A percentile compares a stretch with the other conserved stretches of the same genome.
phyloP scores from a whole-genome alignment of 2,113 vertebrate genomes.

The Microcebus lehilahytsara region DNA sequence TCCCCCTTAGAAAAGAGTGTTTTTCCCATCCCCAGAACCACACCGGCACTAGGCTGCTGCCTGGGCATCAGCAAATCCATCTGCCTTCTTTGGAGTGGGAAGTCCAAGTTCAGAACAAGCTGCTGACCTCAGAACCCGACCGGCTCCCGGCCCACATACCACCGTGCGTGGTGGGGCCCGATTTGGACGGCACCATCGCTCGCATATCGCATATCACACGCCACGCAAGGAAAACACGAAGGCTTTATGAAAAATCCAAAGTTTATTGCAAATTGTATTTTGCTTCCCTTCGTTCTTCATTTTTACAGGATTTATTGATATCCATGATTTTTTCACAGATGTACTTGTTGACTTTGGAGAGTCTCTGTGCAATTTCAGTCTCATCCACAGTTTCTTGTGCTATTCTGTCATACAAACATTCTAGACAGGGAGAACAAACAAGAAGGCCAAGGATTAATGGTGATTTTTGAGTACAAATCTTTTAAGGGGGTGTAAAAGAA shows the following conservation, averaged over 20 bases:
- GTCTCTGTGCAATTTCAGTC: slow-evolving; percentile 98
- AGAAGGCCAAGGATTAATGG: slow-evolving; percentile 63
- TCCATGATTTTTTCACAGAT: slow-evolving; percentile 99
- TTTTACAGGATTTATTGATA: slow-evolving; percentile 99
- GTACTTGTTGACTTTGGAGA: slow-evolving; percentile 99
- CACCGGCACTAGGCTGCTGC: background rate
- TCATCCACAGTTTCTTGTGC: slow-evolving; percentile 99
- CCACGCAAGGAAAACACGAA: slow-evolving; percentile 82
- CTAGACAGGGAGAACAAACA: slow-evolving; percentile 82
- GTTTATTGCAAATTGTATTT: slow-evolving; percentile 93
- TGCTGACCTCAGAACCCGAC: background rate
- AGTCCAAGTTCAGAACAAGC: slow-evolving; percentile 41
- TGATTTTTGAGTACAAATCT: background rate
- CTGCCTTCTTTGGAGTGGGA: slow-evolving; percentile 40
- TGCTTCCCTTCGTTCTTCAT: slow-evolving; percentile 98
- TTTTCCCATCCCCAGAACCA: background rate
- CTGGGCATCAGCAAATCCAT: slow-evolving; percentile 35
- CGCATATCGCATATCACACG: slow-evolving; percentile 75
- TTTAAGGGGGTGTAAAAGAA: background rate
- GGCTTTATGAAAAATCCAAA: slow-evolving; percentile 87
- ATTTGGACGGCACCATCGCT: background rate
- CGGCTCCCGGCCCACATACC: background rate
- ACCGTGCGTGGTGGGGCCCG: background rate
- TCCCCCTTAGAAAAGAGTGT: background rate
- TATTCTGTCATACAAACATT: slow-evolving; percentile 99